Evolutionary conservation across 2,113 vertebrate species (phyloP), one percentile per base, ranked within the genome.

Genomic region (Sander vitreus): DNA sequence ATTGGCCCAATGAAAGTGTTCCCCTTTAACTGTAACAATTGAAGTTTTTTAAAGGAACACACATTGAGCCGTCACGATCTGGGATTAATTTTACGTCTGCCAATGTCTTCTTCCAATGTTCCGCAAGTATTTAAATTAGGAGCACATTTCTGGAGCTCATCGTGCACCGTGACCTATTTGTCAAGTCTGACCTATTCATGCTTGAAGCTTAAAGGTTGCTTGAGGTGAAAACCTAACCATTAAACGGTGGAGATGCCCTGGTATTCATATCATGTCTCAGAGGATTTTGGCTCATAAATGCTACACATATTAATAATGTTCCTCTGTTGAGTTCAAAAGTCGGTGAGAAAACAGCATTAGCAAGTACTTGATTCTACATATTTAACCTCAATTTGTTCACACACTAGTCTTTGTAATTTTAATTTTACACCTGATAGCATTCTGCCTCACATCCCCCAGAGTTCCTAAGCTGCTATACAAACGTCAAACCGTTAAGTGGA

Each of bases 1-100:
- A 82, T 53, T 83, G 82, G 80, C 73, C 81, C 79, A 77, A 84
- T 85, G 59, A 85, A 85, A 80, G 30, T 71, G 72, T 86, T 90
- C 81, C 69, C 59, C 68, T 78, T 85, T 21, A 79, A 81, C 81
- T 77, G 76, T 74, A 81, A 84, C 84, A 84, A 73, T 71, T 78
- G 71, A 67, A 5, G 47, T 45, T 89, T 80, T 72, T 82, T 51
- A 18, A 45, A 83, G 60, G 59, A 73, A 87, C 87, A 87, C 86
- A 91, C 65, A 86, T 88, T 89, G 77, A 53, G 68, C 57, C 25
- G 4, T 57, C 6, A 36, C 12, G 11, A 73, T 84, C 88, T 82
- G 83, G 80, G 60, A 89, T 87, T 87, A 47, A 67, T 86, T 84
- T 70, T 19, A 68, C 45, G 67, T 69, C 64, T 43, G 50, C 65